phyloP scores from a whole-genome alignment of 2,888 invertebrate genomes.

The Meiosimyza decipiens region DNA sequence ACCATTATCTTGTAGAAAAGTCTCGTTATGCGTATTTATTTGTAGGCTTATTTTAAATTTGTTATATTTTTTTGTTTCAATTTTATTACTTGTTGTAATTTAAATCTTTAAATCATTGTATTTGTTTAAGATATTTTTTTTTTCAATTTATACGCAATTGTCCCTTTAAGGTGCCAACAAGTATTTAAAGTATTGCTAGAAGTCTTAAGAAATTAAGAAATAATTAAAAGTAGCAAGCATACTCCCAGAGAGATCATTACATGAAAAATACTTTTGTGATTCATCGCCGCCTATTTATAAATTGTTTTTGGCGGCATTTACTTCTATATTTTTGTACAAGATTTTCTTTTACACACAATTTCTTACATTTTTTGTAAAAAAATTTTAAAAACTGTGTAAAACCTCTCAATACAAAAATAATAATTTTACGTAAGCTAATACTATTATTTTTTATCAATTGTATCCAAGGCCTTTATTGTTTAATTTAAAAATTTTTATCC shows the following conservation, averaged over 20 bases:
- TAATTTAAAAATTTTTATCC: not conserved
- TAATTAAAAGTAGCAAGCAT: too few relatives aligned
- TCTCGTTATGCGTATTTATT: not conserved
- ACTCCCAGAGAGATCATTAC: too few relatives aligned
- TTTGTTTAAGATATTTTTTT: too few relatives aligned
- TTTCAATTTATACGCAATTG: too few relatives aligned
- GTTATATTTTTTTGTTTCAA: not conserved
- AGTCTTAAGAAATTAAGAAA: too few relatives aligned
- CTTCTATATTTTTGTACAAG: not conserved
- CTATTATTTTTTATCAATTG: not conserved
- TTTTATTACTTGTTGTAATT: not conserved
- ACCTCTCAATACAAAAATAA: not conserved
- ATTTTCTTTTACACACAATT: conserved; percentile 3
- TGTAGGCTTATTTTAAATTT: not conserved
- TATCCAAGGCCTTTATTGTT: not conserved
- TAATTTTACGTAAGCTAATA: conserved; percentile 17
- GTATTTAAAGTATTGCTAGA: too few relatives aligned
- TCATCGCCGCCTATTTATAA: too few relatives aligned
- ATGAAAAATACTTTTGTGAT: too few relatives aligned
- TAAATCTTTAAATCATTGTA: not conserved
- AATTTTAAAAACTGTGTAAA: not conserved
- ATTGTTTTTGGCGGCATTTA: too few relatives aligned
- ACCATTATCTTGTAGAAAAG: not conserved
- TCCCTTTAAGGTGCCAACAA: too few relatives aligned
- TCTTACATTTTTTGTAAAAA: conserved; percentile 14